Evolutionary conservation across 2,113 vertebrate species (phyloP).

Genomic region (Raphicerus campestris): DNA sequence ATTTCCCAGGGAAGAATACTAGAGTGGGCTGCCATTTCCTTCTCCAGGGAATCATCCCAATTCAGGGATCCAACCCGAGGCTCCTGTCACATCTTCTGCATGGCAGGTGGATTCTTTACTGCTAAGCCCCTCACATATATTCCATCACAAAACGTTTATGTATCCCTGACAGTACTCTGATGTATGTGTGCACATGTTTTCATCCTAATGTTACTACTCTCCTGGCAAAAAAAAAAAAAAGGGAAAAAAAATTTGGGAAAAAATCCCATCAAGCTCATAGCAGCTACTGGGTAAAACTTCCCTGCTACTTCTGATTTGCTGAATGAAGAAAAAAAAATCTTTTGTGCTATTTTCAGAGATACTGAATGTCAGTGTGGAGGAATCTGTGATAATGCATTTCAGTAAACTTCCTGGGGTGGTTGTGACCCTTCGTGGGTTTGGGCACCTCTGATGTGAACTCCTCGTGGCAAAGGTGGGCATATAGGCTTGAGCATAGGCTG

Average conservation of each 20-base stretch:
- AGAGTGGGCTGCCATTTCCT: neutral
- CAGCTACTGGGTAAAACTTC: neutral
- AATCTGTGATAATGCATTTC: neutral
- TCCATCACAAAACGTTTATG: neutral
- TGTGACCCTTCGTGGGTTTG: neutral
- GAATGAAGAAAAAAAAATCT: neutral
- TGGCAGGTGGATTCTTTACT: neutral
- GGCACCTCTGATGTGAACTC: neutral
- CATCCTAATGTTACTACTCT: neutral
- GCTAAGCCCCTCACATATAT: neutral
- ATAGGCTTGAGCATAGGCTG: no score
- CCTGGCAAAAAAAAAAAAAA: neutral
- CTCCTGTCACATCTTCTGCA: neutral
- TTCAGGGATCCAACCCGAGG: neutral
- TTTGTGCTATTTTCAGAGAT: neutral
- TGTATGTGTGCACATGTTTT: neutral
- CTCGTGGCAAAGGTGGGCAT: fast-evolving
- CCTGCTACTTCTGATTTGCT: neutral
- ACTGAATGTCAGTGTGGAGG: fast-evolving
- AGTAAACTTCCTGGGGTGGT: no score
- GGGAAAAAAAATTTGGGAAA: neutral
- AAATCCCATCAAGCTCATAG: neutral
- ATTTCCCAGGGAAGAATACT: neutral
- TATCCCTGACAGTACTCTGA: neutral
- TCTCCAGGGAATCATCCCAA: neutral